Conservation (phyloP, 2,888 invertebrate species). For the Limnephilus lunatus region DNA sequence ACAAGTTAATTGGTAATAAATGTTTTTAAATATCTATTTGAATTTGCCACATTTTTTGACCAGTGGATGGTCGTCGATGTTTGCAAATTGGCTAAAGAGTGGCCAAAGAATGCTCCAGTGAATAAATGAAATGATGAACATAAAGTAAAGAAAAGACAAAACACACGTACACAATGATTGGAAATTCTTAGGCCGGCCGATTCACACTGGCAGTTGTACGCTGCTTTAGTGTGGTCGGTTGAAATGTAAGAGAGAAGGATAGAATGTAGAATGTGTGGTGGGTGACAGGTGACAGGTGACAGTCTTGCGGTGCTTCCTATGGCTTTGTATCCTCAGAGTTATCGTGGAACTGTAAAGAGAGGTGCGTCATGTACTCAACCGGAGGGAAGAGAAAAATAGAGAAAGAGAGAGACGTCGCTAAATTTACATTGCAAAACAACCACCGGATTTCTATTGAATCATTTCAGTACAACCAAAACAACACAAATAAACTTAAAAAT, state of each 20-base stretch:
- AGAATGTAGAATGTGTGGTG: constrained; percentile 28
- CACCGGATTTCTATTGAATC: too few species aligned
- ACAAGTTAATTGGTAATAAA: too few species aligned
- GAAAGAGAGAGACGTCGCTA: not conserved
- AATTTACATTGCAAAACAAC: not conserved
- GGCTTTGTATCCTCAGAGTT: constrained; percentile 53
- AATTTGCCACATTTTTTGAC: too few species aligned
- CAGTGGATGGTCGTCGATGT: too few species aligned
- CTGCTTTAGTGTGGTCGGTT: constrained; percentile 48
- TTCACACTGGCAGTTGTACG: constrained; percentile 35
- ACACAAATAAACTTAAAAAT: not conserved
- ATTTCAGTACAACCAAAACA: too few species aligned
- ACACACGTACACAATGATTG: constrained; percentile 39
- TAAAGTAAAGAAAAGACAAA: constrained; percentile 28
- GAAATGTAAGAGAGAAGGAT: not conserved
- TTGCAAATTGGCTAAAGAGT: too few species aligned
- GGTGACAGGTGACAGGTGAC: constrained; percentile 16
- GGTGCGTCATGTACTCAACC: constrained; percentile 6
- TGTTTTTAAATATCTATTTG: too few species aligned
- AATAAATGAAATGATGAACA: not conserved
- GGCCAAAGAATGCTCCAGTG: too few species aligned
- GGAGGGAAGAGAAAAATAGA: not conserved
- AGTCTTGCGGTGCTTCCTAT: constrained; percentile 43
- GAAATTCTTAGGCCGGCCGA: constrained; percentile 5
- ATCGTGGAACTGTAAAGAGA: constrained; percentile 58